Evolutionary conservation across 2,113 vertebrate species (phyloP).

Genomic region (Trachemys scripta): DNA sequence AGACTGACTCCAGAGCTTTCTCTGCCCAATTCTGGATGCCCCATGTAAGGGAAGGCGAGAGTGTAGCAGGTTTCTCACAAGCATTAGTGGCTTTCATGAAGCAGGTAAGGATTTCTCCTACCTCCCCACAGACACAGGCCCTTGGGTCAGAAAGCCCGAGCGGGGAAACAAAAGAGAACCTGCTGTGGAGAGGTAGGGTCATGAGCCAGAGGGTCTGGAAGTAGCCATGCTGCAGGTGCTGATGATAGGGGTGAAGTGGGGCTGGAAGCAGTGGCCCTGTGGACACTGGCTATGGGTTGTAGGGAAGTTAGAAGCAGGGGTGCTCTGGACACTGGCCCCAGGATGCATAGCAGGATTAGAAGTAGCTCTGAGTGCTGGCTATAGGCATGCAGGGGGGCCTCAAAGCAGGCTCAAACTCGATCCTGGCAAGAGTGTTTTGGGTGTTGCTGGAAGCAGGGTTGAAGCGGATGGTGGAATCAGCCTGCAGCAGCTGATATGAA

Average conservation of each 20-base stretch:
- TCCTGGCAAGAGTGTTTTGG: neutral
- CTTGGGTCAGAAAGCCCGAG: neutral
- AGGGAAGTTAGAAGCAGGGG: neutral
- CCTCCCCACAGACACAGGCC: neutral
- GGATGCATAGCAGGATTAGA: neutral
- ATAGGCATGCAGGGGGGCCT: neutral
- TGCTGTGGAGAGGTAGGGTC: neutral
- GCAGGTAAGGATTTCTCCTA: neutral
- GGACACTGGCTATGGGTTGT: neutral
- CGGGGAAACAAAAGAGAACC: neutral
- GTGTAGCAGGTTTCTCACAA: conserved; percentile 41
- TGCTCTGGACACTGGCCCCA: neutral
- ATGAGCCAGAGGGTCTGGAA: neutral
- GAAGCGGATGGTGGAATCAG: neutral
- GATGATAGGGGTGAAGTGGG: neutral
- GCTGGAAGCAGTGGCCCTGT: neutral
- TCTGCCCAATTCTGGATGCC: conserved; percentile 49
- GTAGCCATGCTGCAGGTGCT: neutral
- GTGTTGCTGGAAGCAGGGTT: neutral
- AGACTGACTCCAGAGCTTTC: conserved; percentile 59
- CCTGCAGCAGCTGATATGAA: neutral
- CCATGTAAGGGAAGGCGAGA: conserved; percentile 34
- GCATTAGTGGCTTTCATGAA: neutral
- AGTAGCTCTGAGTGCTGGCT: neutral
- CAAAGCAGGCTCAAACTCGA: neutral